Conservation (phyloP, 2,797 vertebrate species). For the Eospalax fontanierii region DNA sequence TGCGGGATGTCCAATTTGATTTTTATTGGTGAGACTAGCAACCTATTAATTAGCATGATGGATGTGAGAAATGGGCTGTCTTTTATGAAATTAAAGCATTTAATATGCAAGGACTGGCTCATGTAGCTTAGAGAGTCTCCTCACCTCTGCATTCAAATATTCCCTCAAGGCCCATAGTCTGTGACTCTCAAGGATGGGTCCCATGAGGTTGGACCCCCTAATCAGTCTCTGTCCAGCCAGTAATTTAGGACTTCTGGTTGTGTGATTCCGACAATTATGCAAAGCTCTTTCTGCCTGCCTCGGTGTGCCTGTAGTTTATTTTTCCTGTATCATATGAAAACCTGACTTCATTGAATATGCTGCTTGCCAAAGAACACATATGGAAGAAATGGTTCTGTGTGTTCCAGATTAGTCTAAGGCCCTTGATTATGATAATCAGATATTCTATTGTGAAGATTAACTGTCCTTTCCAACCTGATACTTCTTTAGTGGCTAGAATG, state of each 20-base stretch:
- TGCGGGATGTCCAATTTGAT: conserved; percentile 54
- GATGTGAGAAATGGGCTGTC: conserved; percentile 65
- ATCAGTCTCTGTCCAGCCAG: background rate
- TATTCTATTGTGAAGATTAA: background rate
- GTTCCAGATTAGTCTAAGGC: background rate
- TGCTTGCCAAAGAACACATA: background rate
- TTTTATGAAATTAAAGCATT: conserved; percentile 70
- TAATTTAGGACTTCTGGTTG: background rate
- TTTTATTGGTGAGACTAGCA: conserved; percentile 72
- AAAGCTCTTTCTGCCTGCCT: background rate
- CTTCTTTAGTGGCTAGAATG: background rate
- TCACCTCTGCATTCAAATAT: background rate
- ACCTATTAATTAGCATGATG: conserved; percentile 65
- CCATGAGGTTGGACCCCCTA: background rate
- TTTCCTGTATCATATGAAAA: background rate
- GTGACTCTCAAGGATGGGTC: background rate
- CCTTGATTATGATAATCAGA: background rate
- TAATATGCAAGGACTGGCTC: conserved; percentile 58
- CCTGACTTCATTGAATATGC: background rate
- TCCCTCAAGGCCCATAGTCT: background rate
- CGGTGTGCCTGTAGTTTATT: background rate
- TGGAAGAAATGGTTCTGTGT: background rate
- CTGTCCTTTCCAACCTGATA: background rate
- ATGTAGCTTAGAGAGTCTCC: background rate
- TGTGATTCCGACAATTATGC: background rate